A percentile compares a stretch with the other conserved stretches of the same genome.
Evolutionary conservation across 2,888 invertebrate species (phyloP).

Genomic region (Salticus scenicus): DNA sequence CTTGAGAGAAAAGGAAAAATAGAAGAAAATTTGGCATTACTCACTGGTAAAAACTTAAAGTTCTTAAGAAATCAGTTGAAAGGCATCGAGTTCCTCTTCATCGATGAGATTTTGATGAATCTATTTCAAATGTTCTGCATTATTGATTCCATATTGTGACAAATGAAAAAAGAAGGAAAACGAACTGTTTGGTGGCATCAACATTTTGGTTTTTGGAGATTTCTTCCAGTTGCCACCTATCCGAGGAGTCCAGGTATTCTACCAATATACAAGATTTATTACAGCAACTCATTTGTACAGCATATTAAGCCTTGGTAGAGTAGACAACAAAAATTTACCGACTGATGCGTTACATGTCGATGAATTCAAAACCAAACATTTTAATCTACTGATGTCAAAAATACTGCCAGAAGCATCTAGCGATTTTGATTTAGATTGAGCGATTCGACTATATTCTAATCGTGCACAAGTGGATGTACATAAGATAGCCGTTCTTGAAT

Average conservation of each 20-base stretch:
- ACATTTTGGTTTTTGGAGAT: neutral
- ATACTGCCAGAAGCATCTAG: neutral
- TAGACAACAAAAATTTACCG: constrained; percentile 25
- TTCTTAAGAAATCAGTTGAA: neutral
- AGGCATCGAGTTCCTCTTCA: constrained; percentile 5
- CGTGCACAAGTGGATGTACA: constrained; percentile 14
- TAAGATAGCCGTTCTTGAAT: neutral
- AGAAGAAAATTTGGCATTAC: neutral
- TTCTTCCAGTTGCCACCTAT: neutral
- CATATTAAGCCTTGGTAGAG: neutral
- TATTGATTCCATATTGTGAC: neutral
- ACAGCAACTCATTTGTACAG: neutral
- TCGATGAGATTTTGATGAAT: neutral
- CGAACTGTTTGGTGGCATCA: neutral
- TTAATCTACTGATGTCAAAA: constrained; percentile 1
- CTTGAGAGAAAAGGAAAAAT: neutral
- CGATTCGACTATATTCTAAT: constrained; percentile 19
- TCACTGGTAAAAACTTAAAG: neutral
- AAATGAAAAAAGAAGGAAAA: neutral
- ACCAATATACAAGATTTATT: no score
- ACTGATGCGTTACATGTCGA: constrained; percentile 29
- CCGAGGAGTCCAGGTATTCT: neutral
- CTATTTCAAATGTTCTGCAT: neutral
- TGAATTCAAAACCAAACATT: neutral
- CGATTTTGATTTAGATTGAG: constrained; percentile 19